Base-by-base conservation (phyloP, 2,888 invertebrate genomes). In the Melanostoma mellinum region DNA sequence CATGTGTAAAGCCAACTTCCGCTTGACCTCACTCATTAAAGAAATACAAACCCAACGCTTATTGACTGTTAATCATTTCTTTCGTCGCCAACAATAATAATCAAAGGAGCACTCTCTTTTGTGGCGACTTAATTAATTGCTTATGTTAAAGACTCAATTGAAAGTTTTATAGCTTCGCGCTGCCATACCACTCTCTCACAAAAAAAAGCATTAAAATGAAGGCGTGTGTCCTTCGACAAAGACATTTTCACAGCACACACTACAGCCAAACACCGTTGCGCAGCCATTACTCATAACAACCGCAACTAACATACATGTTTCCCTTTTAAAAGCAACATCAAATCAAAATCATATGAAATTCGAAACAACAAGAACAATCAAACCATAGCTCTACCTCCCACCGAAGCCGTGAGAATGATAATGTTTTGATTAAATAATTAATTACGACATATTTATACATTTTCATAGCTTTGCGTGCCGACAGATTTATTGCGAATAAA, bases 371-470 rank as follows among this genome's bases (percentile, higher is more conserved):
- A 71, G 52, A 76, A 55, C 77, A 69, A 68, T 72, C 72, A 71
- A 78, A 68, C 61, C 68, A 68, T 20, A 20, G 20, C 20, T 20
- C 20, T 20, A 20, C 40, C 61, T 60, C 72, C 60, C 60, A 42
- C 38, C 67, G 20, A 67, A 50, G 78, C 53, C 35, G 60, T 46
- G 36, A 65, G 63, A 74, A 69, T 78, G 74, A 84, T 78, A 78
- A 74, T 84, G 84, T 84, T 84, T 84, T 84, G 84, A 84, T 84
- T 78, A 84, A 78, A 78, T 78, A 84, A 84, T 84, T 84, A 84
- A 84, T 84, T 84, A 78, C 74, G 74, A 84, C 84, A 74, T 84
- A 84, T 84, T 84, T 84, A 78, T 74, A 84, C 78, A 78, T 78
- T 84, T 81, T 61, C 74, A 84, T 78, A 74, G 65, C 78, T 30